Base-by-base conservation (phyloP, 2,797 vertebrate genomes). In the Micromesistius poutassou region DNA sequence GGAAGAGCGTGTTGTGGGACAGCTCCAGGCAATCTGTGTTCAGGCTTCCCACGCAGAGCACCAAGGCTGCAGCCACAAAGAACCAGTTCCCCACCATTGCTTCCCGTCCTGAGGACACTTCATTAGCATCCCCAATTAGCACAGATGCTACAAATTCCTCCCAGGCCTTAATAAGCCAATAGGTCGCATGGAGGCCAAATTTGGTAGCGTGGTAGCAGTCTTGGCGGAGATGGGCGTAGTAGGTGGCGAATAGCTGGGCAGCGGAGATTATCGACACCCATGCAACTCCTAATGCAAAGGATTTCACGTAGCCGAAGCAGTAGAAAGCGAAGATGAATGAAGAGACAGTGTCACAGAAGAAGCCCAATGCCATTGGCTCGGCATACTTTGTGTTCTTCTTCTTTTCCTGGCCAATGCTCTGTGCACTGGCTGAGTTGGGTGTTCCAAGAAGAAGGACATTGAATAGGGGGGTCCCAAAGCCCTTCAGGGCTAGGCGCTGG, bases 331-430 rank as follows among this genome's bases (percentile, higher is more conserved):
- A 95, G 33, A 97, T 89, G 30, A 96, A 96, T 0, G 96, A 33
- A 1, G 95, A 91, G 70, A 96, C 46, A 0, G 95, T 94, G 73
- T 96, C 94, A 0, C 95, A 96, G 89, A 97, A 93, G 86, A 95
- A 95, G 46, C 95, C 94, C 68, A 97, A 89, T 0, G 96, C 96
- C 95, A 96, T 96, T 1, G 96, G 96, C 85, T 97, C 96, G 0
- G 96, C 96, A 0, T 97, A 97, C 81, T 97, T 97, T 0, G 96
- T 97, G 81, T 97, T 97, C 90, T 96, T 97, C 78, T 96, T 96
- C 82, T 96, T 96, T 74, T 96, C 96, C 74, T 96, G 93, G 35
- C 94, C 95, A 2, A 89, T 78, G 74, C 87, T 93, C 73, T 94
- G 92, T 35, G 94, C 85, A 31, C 85, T 94, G 79, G 83, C 80